Conservation (phyloP, 2,888 invertebrate species). For the Loripinus fragilis region DNA sequence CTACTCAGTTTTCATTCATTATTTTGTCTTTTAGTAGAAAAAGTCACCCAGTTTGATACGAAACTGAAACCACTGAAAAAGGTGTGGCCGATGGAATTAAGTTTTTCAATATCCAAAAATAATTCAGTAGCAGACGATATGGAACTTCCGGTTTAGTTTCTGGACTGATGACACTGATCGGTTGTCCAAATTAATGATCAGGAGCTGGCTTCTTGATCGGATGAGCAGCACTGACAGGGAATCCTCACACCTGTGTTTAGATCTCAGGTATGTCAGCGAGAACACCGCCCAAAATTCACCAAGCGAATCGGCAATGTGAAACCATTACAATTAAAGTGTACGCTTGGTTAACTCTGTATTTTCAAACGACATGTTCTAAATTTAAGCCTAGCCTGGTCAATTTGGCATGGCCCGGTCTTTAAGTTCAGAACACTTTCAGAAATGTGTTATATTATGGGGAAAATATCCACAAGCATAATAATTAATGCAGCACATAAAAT, state of each 20-base stretch:
- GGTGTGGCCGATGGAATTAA: background rate
- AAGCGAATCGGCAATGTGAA: constrained; percentile 3
- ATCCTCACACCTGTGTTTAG: background rate
- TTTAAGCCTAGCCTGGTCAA: too few relatives aligned
- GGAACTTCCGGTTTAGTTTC: constrained; percentile 15
- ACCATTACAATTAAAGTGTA: constrained; percentile 14
- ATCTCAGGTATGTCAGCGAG: background rate
- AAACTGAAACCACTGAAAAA: background rate
- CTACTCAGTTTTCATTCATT: constrained; percentile 5
- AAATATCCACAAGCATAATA: too few relatives aligned
- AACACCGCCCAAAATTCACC: constrained; percentile 15
- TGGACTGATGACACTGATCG: too few relatives aligned
- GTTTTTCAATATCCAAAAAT: background rate
- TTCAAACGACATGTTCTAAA: too few relatives aligned
- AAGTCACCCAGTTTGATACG: background rate
- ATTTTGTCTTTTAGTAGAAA: background rate
- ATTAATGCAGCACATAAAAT: too few relatives aligned
- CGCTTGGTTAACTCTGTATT: background rate
- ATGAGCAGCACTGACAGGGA: background rate
- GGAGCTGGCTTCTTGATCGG: background rate
- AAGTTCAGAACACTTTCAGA: too few relatives aligned
- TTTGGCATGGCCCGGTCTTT: too few relatives aligned
- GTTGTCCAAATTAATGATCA: too few relatives aligned
- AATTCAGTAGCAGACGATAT: constrained; percentile 12
- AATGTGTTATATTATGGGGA: too few relatives aligned